These are phyloP conservation scores for Siderastrea siderea DNA, from an alignment of 92 coral and sea anemone genomes.

Conservation along the genomic window DNA sequence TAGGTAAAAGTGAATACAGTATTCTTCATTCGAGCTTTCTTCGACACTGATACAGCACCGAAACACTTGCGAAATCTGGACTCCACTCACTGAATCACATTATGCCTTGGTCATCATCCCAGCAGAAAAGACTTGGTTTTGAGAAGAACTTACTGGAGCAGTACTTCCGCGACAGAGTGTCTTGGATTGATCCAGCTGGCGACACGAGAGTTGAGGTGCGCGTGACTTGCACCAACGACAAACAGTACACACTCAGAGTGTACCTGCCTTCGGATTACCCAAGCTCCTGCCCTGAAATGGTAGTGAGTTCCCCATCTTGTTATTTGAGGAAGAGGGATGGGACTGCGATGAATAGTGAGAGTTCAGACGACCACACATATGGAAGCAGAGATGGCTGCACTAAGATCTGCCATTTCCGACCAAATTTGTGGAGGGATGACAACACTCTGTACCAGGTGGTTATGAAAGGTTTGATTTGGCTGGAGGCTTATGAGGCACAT, in stretches of 20 bases:
- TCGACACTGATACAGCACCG: too few relatives aligned
- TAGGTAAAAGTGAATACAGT: too few relatives aligned
- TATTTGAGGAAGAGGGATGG: constrained; percentile 44
- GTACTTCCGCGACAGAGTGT: constrained; percentile 65
- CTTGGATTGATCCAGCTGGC: constrained; percentile 72
- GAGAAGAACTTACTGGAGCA: constrained; percentile 71
- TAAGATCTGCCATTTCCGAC: constrained; percentile 71
- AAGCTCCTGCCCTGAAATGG: constrained; percentile 78
- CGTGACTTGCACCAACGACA: constrained; percentile 69
- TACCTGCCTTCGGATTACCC: constrained; percentile 83
- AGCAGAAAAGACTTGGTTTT: constrained; percentile 41
- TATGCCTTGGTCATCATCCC: constrained; percentile 73
- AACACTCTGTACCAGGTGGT: constrained; percentile 82
- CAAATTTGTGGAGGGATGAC: constrained; percentile 65
- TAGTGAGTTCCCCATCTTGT: constrained; percentile 58
- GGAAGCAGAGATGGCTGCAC: constrained; percentile 52
- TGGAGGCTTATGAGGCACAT: constrained; percentile 89
- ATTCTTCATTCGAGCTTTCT: too few relatives aligned
- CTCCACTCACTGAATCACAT: too few relatives aligned
- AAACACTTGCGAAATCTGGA: too few relatives aligned
- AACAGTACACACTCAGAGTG: constrained; percentile 66
- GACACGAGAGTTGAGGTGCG: constrained; percentile 72
- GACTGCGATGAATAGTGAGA: neutral
- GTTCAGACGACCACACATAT: neutral
- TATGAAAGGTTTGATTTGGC: constrained; percentile 88